phyloP scores from a whole-genome alignment of 2,888 invertebrate genomes.

The Siphonodentalium dalli region DNA sequence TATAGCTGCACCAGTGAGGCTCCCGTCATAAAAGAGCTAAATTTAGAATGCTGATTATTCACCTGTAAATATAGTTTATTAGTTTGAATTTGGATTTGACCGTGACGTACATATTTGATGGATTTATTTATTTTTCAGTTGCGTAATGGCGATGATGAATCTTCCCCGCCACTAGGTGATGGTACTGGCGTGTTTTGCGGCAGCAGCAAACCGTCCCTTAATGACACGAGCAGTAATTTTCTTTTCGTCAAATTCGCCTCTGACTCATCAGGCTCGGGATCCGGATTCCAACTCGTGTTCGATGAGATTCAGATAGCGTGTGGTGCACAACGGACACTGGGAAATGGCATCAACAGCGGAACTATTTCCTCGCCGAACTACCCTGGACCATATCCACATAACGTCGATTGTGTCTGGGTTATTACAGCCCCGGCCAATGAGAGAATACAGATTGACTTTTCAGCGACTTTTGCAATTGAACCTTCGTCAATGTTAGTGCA shows the following conservation, averaged over 20 bases:
- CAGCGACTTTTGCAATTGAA: constrained; percentile 76
- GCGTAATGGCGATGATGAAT: constrained; percentile 76
- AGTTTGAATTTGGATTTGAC: too few relatives aligned
- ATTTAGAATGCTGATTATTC: too few relatives aligned
- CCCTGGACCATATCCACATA: constrained; percentile 63
- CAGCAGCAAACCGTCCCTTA: constrained; percentile 86
- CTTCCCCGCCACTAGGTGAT: constrained; percentile 76
- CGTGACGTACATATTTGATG: too few relatives aligned
- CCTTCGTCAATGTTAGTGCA: too few relatives aligned
- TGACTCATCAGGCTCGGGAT: constrained; percentile 46
- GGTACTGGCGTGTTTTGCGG: constrained; percentile 84
- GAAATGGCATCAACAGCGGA: constrained; percentile 66
- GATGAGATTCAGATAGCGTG: constrained; percentile 70
- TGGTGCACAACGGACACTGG: constrained; percentile 74
- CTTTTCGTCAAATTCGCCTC: constrained; percentile 92
- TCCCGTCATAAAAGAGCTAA: too few relatives aligned
- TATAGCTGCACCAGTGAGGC: too few relatives aligned
- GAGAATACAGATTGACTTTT: constrained; percentile 71
- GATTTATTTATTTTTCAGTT: constrained; percentile 68
- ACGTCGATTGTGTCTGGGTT: constrained; percentile 68
- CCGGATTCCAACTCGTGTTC: constrained; percentile 64
- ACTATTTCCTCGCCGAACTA: constrained; percentile 74
- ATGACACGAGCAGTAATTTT: constrained; percentile 87
- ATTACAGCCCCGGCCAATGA: constrained; percentile 54
- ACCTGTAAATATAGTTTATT: too few relatives aligned